Percentiles rank a stretch among this genome's conserved stretches.
Evolutionary conservation across 2,113 vertebrate genomes (phyloP).

Genomic region (Hippoglossus stenolepis): DNA sequence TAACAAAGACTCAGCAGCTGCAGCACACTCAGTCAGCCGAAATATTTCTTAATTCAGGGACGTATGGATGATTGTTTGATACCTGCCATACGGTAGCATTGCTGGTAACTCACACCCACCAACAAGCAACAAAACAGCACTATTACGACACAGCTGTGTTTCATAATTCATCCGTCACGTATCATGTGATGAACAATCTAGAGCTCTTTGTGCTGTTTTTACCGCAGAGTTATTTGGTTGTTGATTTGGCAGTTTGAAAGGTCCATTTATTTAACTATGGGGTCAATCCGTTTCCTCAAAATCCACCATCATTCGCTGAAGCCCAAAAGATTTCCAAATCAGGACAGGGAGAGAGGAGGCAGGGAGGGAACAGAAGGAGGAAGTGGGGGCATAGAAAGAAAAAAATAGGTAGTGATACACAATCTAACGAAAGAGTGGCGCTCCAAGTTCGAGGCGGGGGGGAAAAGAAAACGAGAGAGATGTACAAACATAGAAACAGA

Average conservation of each 20-base stretch:
- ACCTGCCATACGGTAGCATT: not conserved
- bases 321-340: conserved; percentile 81
- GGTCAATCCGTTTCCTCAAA: conserved; percentile 23
- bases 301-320: conserved; percentile 70
- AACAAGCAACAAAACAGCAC: conserved; percentile 15
- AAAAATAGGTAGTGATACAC: conserved; percentile 41
- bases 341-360: conserved; percentile 66
- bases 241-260: not conserved
- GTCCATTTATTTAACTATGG: conserved; percentile 19
- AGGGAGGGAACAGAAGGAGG: conserved; percentile 72
- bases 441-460: conserved; percentile 32
- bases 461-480: conserved; percentile 41
- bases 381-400: conserved; percentile 58
- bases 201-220: conserved; percentile 11
- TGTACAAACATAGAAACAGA: conserved; percentile 50
- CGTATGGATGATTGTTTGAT: conserved; percentile 17
- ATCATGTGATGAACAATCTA: not conserved
- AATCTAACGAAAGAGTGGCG: conserved; percentile 52
- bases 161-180: conserved; percentile 10
- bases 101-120: not conserved
- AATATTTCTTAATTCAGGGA: conserved; percentile 17
- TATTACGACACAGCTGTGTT: conserved; percentile 35
- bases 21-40: conserved; percentile 29
- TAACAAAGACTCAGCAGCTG: conserved; percentile 20
- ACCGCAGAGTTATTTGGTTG: conserved; percentile 9